Evolutionary conservation across 2,888 invertebrate genomes (phyloP), one percentile per base, ranked within the genome.

Genomic region (Tridacna crocea): DNA sequence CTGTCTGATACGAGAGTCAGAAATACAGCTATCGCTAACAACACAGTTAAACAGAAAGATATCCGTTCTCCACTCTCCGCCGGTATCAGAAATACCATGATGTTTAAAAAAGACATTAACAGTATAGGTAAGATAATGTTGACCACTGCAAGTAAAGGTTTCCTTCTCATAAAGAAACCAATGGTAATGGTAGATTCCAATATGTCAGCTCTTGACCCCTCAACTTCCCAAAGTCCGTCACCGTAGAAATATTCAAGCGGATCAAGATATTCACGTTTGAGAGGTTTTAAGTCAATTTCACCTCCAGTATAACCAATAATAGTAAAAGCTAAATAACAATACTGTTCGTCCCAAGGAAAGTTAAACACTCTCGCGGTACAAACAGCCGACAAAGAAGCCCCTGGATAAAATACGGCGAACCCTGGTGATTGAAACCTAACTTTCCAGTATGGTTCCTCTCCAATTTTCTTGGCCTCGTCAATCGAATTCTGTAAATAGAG

Each of bases 1-100:
- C 46, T 46, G 46, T 66, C 66, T 17, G 66, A 66, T 19, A 66
- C 66, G n/a, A 66, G 66, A 19, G 66, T 66, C 66, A 66, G n/a
- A 46, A 66, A 66, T n/a, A 66, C 66, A 36, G 66, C 66, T 17
- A 66, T 13, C 15, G 66, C 66, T 8, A 66, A 36, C 27, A 66
- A 46, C 19, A 66, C 66, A 11, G 66, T 66, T 36, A 66, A 66
- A 66, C 66, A 36, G 27, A 66, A 66, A 13, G 66, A 66, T 13
- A 66, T 66, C 11, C 66, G 4, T n/a, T 66, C 66, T 10, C 66
- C 66, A 66, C 66, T 66, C 27, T 66, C 66, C 27, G 66, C 46
- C 11, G 66, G 66, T 19, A 66, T 66, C 19, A 66, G 4, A 66
- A 66, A 66, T 19, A 66, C 66, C 66, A 46, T 36, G 66, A 66